phyloP scores from a whole-genome alignment of 2,888 invertebrate species.

The Chalcis sispes region DNA sequence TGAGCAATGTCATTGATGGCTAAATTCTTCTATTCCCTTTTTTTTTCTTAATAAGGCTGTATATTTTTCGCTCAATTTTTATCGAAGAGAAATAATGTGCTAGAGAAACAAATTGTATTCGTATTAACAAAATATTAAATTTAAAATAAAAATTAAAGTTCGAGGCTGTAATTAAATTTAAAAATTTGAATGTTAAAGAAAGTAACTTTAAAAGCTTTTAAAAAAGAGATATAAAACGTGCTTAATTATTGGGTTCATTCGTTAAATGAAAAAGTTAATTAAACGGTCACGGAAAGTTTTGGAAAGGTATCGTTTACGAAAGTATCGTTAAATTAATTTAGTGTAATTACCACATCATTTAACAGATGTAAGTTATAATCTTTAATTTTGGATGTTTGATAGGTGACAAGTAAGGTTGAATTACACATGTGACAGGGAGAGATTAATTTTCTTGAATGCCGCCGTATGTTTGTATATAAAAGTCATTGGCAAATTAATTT shows the following conservation, averaged over 20 bases:
- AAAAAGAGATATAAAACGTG: neutral
- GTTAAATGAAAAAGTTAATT: neutral
- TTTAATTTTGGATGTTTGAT: neutral
- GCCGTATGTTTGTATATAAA: neutral
- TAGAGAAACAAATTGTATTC: too few relatives aligned
- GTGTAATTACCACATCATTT: neutral
- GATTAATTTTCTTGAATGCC: conserved; percentile 38
- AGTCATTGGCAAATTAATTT: too few relatives aligned
- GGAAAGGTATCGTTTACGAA: neutral
- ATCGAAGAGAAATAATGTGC: too few relatives aligned
- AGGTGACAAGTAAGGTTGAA: neutral
- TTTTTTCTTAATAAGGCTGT: too few relatives aligned
- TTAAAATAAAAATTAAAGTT: too few relatives aligned
- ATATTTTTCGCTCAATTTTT: too few relatives aligned
- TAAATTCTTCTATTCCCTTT: too few relatives aligned
- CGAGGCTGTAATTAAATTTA: too few relatives aligned
- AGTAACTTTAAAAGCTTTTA: too few relatives aligned
- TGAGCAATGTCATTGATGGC: too few relatives aligned
- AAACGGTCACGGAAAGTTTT: too few relatives aligned
- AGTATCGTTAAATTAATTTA: conserved; percentile 4
- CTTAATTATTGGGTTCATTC: neutral
- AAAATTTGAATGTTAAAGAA: neutral
- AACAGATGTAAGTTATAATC: conserved; percentile 4
- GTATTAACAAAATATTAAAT: too few relatives aligned
- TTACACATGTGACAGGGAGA: neutral